phyloP scores from a whole-genome alignment of 2,888 invertebrate species.

The Ptilodon capucinus region DNA sequence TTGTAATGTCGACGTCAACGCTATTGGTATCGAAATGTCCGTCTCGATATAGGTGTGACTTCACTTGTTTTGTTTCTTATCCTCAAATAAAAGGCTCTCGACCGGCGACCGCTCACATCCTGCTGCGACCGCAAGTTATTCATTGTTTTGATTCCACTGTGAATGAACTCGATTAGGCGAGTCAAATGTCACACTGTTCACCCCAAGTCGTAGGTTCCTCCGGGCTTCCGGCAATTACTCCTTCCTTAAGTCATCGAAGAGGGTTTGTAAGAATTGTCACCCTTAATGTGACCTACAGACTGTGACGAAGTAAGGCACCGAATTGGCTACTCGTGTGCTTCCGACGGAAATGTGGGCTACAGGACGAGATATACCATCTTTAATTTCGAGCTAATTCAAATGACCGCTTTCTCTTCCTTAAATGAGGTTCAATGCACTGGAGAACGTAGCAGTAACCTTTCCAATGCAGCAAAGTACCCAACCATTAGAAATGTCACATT shows the following conservation, averaged over 20 bases:
- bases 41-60: not conserved
- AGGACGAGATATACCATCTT: constrained; percentile 41
- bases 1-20: not conserved
- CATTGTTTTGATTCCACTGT: constrained; percentile 70
- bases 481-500: constrained; percentile 1
- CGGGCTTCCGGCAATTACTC: constrained; percentile 76
- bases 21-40: not conserved
- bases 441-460: not conserved
- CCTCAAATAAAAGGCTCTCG: constrained; percentile 7
- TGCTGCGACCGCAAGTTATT: constrained; percentile 63
- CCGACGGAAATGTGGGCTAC: constrained; percentile 76
- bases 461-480: not conserved
- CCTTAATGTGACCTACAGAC: constrained; percentile 58
- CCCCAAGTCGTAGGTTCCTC: constrained; percentile 70
- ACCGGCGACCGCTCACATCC: constrained; percentile 62
- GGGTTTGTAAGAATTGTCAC: constrained; percentile 62
- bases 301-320: constrained; percentile 71
- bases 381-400: constrained; percentile 44
- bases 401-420: constrained; percentile 30
- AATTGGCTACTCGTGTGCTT: constrained; percentile 60
- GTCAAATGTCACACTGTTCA: constrained; percentile 77
- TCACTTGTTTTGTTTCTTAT: constrained; percentile 9
- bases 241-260: constrained; percentile 66
- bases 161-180: constrained; percentile 71
- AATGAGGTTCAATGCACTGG: constrained; percentile 27